These are phyloP conservation scores for Axinella damicornis DNA, from an alignment of 37 sponge, comb jelly and placozoan genomes.

Conservation along the genomic window DNA sequence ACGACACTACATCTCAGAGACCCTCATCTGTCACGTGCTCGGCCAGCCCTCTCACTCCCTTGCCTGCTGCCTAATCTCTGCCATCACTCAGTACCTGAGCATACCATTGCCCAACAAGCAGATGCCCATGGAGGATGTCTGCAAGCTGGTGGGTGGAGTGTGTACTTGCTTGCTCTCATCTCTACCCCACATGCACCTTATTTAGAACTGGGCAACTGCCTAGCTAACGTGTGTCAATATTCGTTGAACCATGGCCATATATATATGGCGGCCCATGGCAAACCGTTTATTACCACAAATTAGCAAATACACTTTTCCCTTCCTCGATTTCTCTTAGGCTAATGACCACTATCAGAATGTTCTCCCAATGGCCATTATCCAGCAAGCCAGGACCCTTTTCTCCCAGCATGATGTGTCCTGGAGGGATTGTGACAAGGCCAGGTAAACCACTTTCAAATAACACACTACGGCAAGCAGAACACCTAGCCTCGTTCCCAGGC, in stretches of 20 bases:
- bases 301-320: no score
- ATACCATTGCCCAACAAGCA: slow-evolving; percentile 34
- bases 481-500: no score
- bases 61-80: slow-evolving; percentile 60
- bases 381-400: slow-evolving; percentile 79
- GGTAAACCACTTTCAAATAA: slow-evolving; percentile 5
- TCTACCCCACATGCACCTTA: no score
- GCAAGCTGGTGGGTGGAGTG: slow-evolving; percentile 56
- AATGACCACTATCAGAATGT: slow-evolving; percentile 74
- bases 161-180: no score
- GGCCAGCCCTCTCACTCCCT: slow-evolving; percentile 85
- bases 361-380: slow-evolving; percentile 36
- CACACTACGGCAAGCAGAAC: not conserved
- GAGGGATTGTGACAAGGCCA: slow-evolving; percentile 85
- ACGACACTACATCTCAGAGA: slow-evolving; percentile 79
- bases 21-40: slow-evolving; percentile 75
- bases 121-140: slow-evolving; percentile 70
- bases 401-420: slow-evolving; percentile 82
- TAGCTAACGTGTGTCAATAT: no score
- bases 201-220: no score
- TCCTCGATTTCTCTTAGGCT: slow-evolving; percentile 30
- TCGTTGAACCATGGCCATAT: no score
- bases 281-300: no score
- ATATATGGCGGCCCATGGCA: no score
- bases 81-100: slow-evolving; percentile 67